Percentiles rank a stretch among this genome's conserved stretches.
phyloP scores from a whole-genome alignment of 2,797 vertebrate genomes.

The Dallia pectoralis region DNA sequence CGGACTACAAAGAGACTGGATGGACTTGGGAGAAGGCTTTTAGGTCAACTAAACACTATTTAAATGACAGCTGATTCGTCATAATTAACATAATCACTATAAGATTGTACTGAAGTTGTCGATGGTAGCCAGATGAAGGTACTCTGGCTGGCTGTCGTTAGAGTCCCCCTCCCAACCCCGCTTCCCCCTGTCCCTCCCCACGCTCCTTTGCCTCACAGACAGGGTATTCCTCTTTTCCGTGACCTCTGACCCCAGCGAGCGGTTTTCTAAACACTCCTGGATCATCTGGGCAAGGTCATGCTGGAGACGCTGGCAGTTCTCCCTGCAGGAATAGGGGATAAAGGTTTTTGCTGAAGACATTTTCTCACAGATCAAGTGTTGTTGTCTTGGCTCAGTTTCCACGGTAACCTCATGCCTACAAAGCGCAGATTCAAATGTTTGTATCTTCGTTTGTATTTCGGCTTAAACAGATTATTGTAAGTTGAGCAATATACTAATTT shows the following conservation, averaged over 20 bases:
- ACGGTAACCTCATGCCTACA: no score
- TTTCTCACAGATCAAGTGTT: no score
- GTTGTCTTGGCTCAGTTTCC: no score
- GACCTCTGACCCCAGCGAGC: slow-evolving; percentile 51
- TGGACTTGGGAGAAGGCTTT: not conserved
- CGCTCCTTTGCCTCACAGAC: slow-evolving; percentile 66
- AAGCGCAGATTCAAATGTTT: no score
- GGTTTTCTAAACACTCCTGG: slow-evolving; percentile 77
- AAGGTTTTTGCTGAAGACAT: not conserved
- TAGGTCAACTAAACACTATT: not conserved
- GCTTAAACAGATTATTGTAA: no score
- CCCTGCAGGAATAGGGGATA: slow-evolving; percentile 65
- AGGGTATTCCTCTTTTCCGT: slow-evolving; percentile 54
- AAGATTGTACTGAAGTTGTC: slow-evolving; percentile 80
- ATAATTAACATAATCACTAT: slow-evolving; percentile 56
- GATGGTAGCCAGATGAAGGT: slow-evolving; percentile 84
- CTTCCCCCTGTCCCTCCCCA: slow-evolving; percentile 47
- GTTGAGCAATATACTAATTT: no score
- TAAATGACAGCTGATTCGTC: not conserved
- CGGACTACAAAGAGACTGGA: not conserved
- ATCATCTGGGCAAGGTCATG: slow-evolving; percentile 90
- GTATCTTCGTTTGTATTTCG: no score
- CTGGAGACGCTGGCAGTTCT: slow-evolving; percentile 89
- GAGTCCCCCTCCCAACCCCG: slow-evolving; percentile 73
- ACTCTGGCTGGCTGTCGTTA: slow-evolving; percentile 79